A percentile compares a stretch with the other conserved stretches of the same genome.
phyloP scores from a whole-genome alignment of 2,888 invertebrate genomes.

The Mesochorus sp. region DNA sequence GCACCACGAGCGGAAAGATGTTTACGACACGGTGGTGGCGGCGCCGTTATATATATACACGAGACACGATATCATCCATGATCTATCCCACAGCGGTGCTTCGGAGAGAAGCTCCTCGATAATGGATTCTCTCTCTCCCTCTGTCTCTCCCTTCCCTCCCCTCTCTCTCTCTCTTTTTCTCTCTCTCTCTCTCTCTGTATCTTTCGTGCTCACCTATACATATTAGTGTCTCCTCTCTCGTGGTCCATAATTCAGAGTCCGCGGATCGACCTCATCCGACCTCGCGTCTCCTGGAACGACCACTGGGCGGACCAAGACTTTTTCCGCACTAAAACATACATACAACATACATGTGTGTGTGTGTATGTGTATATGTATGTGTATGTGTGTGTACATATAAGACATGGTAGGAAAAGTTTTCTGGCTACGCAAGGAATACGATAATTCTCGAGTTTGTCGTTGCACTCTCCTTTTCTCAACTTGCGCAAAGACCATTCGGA shows the following conservation, averaged over 20 bases:
- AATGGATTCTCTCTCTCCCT: conserved; percentile 63
- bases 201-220: background rate
- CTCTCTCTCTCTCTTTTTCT: background rate
- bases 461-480: conserved; percentile 25
- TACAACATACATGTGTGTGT: conserved; percentile 4
- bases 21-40: conserved; percentile 34
- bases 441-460: conserved; percentile 59
- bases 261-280: conserved; percentile 53
- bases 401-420: conserved; percentile 50
- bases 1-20: background rate
- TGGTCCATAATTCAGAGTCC: conserved; percentile 62
- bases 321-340: conserved; percentile 33
- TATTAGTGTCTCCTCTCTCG: conserved; percentile 3
- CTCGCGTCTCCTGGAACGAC: conserved; percentile 29
- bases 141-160: background rate
- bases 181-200: background rate
- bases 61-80: conserved; percentile 50
- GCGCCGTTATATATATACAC: conserved; percentile 7
- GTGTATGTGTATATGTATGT: conserved; percentile 4
- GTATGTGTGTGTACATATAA: background rate
- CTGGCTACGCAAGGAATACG: conserved; percentile 49
- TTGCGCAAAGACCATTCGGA: conserved; percentile 11
- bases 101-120: conserved; percentile 49
- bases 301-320: conserved; percentile 39
- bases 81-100: conserved; percentile 60